These are phyloP conservation scores for Archocentrus centrarchus DNA, from an alignment of 2,113 vertebrate genomes.

Conservation along the genomic window DNA sequence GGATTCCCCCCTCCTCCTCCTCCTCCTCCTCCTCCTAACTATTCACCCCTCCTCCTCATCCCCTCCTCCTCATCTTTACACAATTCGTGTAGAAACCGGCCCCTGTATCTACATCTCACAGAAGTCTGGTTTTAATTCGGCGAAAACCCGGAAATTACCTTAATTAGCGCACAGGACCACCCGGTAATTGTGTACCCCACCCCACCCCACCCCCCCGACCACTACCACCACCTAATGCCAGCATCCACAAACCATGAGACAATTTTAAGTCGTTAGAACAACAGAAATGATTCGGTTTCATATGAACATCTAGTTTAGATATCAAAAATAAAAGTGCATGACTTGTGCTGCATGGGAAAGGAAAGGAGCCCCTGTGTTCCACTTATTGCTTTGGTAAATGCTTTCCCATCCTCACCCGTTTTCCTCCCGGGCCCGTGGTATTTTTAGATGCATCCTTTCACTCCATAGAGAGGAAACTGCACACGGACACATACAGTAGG, in stretches of 20 bases:
- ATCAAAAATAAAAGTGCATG: background rate
- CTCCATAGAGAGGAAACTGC: slow-evolving; percentile 34
- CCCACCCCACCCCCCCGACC: too few species aligned
- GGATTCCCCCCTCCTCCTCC: slow-evolving; percentile 37
- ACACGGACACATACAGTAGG: slow-evolving; percentile 21
- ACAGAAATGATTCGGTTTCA: background rate
- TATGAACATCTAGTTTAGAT: background rate
- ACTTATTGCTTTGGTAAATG: slow-evolving; percentile 35
- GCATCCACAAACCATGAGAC: background rate
- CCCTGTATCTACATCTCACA: slow-evolving; percentile 20
- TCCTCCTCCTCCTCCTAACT: slow-evolving; percentile 17
- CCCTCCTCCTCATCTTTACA: slow-evolving; percentile 42
- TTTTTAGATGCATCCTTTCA: slow-evolving; percentile 69
- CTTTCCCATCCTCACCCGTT: slow-evolving; percentile 56
- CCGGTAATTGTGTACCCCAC: slow-evolving; percentile 1
- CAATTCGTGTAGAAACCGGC: slow-evolving; percentile 23
- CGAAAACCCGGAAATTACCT: slow-evolving; percentile 44
- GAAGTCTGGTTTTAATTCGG: slow-evolving; percentile 41
- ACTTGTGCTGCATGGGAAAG: background rate
- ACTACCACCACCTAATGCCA: background rate
- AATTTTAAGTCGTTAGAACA: background rate
- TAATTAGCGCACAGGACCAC: slow-evolving; percentile 39
- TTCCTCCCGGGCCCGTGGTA: slow-evolving; percentile 46
- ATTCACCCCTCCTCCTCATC: slow-evolving; percentile 37
- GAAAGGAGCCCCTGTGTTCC: slow-evolving; percentile 14